Percentiles rank a stretch among this genome's conserved stretches.
Evolutionary conservation across 2,888 invertebrate genomes (phyloP).

Genomic region (Eucera pruinosa): DNA sequence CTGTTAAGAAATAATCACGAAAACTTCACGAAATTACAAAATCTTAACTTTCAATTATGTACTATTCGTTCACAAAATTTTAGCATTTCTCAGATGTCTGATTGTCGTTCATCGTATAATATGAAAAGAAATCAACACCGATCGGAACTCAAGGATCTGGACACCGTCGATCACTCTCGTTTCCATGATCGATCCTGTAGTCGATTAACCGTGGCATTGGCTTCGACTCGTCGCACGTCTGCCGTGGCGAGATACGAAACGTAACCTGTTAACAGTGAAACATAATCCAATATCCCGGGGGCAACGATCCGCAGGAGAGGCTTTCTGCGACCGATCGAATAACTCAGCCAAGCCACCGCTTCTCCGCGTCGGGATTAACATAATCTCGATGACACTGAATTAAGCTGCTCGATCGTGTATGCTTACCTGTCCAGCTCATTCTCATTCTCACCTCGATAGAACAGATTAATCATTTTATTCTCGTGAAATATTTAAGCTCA

Average conservation of each 20-base stretch:
- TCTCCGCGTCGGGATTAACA: slow-evolving; percentile 55
- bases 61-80: not conserved
- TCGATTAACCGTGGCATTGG: slow-evolving; percentile 68
- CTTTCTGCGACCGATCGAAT: slow-evolving; percentile 64
- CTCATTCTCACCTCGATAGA: slow-evolving; percentile 20
- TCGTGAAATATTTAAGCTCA: not conserved
- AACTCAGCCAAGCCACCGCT: slow-evolving; percentile 43
- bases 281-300: slow-evolving; percentile 68
- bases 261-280: slow-evolving; percentile 72
- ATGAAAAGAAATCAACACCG: not conserved
- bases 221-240: slow-evolving; percentile 59
- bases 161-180: slow-evolving; percentile 19
- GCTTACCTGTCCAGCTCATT: slow-evolving; percentile 39
- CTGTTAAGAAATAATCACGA: too few species aligned
- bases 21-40: too few species aligned
- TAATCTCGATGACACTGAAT: slow-evolving; percentile 60
- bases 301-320: slow-evolving; percentile 62
- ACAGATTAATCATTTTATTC: slow-evolving; percentile 15
- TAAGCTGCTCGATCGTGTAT: slow-evolving; percentile 48
- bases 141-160: slow-evolving; percentile 7
- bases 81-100: too few species aligned
- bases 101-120: not conserved
- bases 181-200: slow-evolving; percentile 51
- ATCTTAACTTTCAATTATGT: not conserved
- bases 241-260: slow-evolving; percentile 64